Percentiles rank a stretch among this genome's conserved stretches.
Evolutionary conservation across 1,140 invertebrate genomes (phyloP).

Genomic region (Phortica variegata): DNA sequence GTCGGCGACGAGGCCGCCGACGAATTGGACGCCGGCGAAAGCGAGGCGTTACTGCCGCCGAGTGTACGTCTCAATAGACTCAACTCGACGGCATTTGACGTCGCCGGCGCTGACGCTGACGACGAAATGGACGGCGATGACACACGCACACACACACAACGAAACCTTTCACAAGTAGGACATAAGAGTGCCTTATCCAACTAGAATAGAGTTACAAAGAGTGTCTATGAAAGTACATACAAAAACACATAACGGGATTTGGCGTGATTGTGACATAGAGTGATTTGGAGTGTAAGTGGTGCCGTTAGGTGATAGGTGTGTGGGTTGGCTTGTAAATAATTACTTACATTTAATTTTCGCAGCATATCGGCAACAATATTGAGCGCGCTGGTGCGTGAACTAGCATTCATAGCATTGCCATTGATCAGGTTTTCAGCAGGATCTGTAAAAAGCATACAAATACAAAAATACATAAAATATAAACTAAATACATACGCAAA

Average conservation of each 20-base stretch:
- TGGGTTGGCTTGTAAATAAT: not conserved
- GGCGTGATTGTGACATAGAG: conserved; percentile 4
- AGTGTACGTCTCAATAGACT: conserved; percentile 46
- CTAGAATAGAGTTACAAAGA: conserved; percentile 37
- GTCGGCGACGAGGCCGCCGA: conserved; percentile 10
- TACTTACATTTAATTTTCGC: conserved; percentile 84
- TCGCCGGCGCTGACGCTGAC: not conserved
- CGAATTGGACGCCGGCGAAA: conserved; percentile 12
- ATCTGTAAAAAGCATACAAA: conserved; percentile 53
- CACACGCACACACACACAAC: conserved; percentile 45
- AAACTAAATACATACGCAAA: too few relatives aligned
- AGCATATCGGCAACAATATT: conserved; percentile 93
- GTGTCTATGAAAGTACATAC: not conserved
- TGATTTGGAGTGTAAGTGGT: not conserved
- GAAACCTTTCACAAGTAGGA: conserved; percentile 53
- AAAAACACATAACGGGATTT: not conserved
- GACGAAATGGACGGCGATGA: not conserved
- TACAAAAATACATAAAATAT: conserved; percentile 5
- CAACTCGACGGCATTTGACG: conserved; percentile 24
- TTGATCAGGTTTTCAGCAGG: conserved; percentile 63
- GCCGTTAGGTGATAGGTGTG: too few relatives aligned
- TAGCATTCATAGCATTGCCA: conserved; percentile 77
- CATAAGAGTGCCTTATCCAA: conserved; percentile 55
- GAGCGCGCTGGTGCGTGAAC: conserved; percentile 84
- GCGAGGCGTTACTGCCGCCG: conserved; percentile 30